A percentile compares a stretch with the other conserved stretches of the same genome.
Evolutionary conservation across 2,113 vertebrate species (phyloP).

Genomic region (Gallinago paraguaiae): DNA sequence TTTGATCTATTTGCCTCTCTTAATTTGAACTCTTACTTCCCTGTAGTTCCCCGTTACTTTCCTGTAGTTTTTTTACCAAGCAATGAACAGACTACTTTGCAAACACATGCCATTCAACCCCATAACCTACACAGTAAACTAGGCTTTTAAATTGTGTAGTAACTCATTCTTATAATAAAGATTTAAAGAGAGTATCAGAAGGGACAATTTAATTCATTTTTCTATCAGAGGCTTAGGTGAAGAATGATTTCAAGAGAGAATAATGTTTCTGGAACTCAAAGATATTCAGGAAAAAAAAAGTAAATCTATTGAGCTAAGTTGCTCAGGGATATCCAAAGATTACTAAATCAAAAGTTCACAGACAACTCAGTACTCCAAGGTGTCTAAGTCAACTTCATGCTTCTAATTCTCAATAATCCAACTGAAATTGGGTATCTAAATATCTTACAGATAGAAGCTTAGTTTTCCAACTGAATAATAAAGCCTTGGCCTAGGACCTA

Average conservation of each 20-base stretch:
- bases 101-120: background rate
- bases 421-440: background rate
- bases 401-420: background rate
- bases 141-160: slow-evolving; percentile 2
- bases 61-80: background rate
- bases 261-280: background rate
- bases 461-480: background rate
- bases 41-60: background rate
- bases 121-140: background rate
- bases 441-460: background rate
- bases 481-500: background rate
- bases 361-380: background rate
- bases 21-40: background rate
- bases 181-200: background rate
- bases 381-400: background rate
- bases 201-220: slow-evolving; percentile 22
- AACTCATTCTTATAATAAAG: background rate
- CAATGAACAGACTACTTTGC: background rate
- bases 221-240: background rate
- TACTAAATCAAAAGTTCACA: background rate
- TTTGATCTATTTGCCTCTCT: background rate
- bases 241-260: background rate
- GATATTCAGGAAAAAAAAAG: background rate
- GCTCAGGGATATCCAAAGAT: background rate
- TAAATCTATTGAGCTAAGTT: background rate